These are phyloP conservation scores for Pedicia rivosa DNA, from an alignment of 2,888 invertebrate genomes.

Conservation along the genomic window DNA sequence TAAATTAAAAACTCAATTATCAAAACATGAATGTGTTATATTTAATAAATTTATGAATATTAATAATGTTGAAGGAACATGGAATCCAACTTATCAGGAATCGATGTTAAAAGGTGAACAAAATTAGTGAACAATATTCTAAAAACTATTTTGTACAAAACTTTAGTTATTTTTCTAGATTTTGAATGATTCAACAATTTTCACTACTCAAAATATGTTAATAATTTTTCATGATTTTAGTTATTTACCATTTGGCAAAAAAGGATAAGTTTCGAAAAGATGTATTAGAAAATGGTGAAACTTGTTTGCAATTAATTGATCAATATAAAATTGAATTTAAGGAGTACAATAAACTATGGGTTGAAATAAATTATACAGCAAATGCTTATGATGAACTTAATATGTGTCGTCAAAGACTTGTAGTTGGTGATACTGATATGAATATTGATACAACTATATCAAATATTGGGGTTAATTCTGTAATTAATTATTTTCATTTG, in stretches of 20 bases:
- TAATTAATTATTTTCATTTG: too few relatives aligned
- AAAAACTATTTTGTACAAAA: too few relatives aligned
- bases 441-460: background rate
- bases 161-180: constrained; percentile 5
- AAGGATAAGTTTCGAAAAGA: constrained; percentile 19
- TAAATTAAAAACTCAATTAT: constrained; percentile 27
- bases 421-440: constrained; percentile 19
- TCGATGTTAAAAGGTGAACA: constrained; percentile 36
- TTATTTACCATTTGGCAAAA: constrained; percentile 28
- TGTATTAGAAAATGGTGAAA: constrained; percentile 32
- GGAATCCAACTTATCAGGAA: constrained; percentile 45
- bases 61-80: constrained; percentile 38
- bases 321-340: constrained; percentile 42
- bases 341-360: constrained; percentile 25
- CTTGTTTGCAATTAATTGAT: constrained; percentile 39
- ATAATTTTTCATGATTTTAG: too few relatives aligned
- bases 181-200: constrained; percentile 7
- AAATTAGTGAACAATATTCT: too few relatives aligned
- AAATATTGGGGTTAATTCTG: too few relatives aligned
- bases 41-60: constrained; percentile 33
- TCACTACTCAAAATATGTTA: too few relatives aligned
- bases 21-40: constrained; percentile 36
- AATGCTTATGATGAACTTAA: constrained; percentile 53
- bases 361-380: constrained; percentile 27
- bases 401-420: constrained; percentile 48